Percentiles rank a stretch among this genome's conserved stretches.
Conservation (phyloP, 2,113 vertebrate genomes). For the Alces alces region DNA sequence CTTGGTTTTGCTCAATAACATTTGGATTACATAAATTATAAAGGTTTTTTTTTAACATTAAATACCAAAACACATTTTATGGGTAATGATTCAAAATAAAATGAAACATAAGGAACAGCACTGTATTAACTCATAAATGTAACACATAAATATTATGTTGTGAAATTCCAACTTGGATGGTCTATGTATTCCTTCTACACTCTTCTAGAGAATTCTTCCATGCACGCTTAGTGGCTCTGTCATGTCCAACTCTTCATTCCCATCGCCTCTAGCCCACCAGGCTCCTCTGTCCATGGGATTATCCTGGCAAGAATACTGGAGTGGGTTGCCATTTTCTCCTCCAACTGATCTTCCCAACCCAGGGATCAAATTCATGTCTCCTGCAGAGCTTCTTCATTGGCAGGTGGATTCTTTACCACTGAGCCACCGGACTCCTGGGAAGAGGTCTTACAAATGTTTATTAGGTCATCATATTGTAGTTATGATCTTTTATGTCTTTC, state of each 20-base stretch:
- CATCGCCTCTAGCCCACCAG: neutral
- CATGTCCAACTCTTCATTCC: neutral
- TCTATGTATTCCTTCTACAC: neutral
- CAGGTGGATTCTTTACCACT: neutral
- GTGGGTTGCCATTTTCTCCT: neutral
- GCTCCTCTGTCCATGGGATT: neutral
- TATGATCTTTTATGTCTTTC: neutral
- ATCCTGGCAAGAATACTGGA: neutral
- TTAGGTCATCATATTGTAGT: neutral
- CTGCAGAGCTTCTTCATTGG: fast-evolving
- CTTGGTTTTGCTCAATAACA: neutral
- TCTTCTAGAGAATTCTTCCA: neutral
- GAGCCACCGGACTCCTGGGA: neutral
- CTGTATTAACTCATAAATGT: neutral
- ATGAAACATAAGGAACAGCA: neutral
- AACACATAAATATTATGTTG: neutral
- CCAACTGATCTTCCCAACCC: neutral
- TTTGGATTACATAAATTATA: neutral
- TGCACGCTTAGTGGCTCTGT: neutral
- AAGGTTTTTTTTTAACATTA: neutral
- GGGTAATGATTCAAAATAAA: neutral
- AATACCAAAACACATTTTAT: neutral
- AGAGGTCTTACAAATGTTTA: neutral
- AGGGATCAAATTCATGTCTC: neutral
- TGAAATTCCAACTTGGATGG: neutral